These are phyloP conservation scores for Matsumurasca onukii DNA, from an alignment of 1,140 invertebrate genomes.

Conservation along the genomic window DNA sequence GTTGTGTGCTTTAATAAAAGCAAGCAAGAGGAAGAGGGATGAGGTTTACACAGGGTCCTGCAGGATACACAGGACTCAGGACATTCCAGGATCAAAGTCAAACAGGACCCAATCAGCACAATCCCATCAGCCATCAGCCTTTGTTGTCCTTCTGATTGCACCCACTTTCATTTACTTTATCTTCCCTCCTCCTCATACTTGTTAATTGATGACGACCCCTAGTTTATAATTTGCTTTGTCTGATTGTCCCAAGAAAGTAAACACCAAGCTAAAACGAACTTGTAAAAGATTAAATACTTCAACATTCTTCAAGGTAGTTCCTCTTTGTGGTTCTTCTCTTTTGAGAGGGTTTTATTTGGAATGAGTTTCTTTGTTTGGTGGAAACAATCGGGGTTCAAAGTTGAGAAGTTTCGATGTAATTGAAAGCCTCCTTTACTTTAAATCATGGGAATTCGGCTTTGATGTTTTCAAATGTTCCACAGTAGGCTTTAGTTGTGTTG, in stretches of 20 bases:
- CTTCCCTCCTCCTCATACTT: conserved; percentile 19
- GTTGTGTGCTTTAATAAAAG: neutral
- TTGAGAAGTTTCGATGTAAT: too few relatives aligned
- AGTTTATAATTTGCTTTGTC: conserved; percentile 19
- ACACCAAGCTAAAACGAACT: neutral
- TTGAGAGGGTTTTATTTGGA: too few relatives aligned
- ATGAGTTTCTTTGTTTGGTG: too few relatives aligned
- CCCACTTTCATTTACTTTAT: conserved; percentile 14
- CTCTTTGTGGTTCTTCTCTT: too few relatives aligned
- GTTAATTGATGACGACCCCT: conserved; percentile 10
- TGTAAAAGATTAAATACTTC: conserved; percentile 1
- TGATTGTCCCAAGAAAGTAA: conserved; percentile 13
- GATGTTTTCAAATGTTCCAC: too few relatives aligned
- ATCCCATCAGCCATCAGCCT: conserved; percentile 1
- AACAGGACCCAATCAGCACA: conserved; percentile 7
- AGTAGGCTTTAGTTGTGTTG: too few relatives aligned
- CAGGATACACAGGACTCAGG: neutral
- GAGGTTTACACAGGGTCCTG: neutral
- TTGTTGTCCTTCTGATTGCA: neutral
- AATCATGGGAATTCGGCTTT: too few relatives aligned
- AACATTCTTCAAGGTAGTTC: too few relatives aligned
- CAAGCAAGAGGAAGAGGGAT: neutral
- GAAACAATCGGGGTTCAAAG: too few relatives aligned
- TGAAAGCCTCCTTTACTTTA: too few relatives aligned
- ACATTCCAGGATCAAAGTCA: conserved; percentile 25